These are phyloP conservation scores for Chrysocyon brachyurus DNA, from an alignment of 2,797 vertebrate species.

Conservation along the genomic window DNA sequence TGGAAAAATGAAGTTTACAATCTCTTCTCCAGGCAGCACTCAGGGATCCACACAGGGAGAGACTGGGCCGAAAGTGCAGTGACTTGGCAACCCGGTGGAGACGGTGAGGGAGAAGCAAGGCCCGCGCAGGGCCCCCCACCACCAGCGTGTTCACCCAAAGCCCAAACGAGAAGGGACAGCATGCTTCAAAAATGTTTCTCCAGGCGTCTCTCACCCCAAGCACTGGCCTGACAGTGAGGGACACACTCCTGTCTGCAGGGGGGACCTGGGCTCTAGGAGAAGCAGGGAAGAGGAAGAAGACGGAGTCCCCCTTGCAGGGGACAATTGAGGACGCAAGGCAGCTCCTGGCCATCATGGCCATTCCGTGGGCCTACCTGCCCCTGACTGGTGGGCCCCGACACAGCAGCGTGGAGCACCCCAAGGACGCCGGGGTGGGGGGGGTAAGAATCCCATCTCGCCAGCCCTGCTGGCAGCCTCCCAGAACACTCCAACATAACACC, in stretches of 20 bases:
- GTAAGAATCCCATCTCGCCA: fast-evolving
- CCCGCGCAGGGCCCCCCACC: fast-evolving
- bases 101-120: neutral
- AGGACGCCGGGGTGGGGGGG: neutral
- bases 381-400: fast-evolving
- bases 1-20: constrained; percentile 62
- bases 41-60: neutral
- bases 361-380: neutral
- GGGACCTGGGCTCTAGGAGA: neutral
- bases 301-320: neutral
- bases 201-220: neutral
- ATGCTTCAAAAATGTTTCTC: neutral
- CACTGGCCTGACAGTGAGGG: neutral
- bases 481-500: fast-evolving
- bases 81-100: neutral
- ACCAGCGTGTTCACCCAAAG: neutral
- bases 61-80: neutral
- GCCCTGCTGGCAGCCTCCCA: fast-evolving
- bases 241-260: neutral
- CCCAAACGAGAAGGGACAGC: neutral
- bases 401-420: fast-evolving
- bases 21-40: constrained; percentile 18
- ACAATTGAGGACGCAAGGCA: neutral
- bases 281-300: neutral
- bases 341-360: neutral